Percentiles rank a stretch among this genome's conserved stretches.
Evolutionary conservation across 2,888 invertebrate species (phyloP).

Genomic region (Seira musarum): DNA sequence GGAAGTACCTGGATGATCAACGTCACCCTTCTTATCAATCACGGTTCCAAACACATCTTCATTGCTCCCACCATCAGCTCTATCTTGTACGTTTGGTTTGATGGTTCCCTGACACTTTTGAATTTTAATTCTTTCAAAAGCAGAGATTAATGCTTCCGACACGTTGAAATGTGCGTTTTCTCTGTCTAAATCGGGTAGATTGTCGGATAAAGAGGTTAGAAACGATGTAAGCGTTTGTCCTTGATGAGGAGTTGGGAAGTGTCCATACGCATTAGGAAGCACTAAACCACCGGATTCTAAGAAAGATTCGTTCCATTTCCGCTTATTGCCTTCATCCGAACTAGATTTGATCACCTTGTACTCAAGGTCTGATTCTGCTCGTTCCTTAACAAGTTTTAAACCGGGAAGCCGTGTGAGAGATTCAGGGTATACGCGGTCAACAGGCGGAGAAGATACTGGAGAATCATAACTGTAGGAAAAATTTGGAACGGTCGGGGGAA

Average conservation of each 20-base stretch:
- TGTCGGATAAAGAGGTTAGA: conserved; percentile 81
- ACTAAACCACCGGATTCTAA: conserved; percentile 71
- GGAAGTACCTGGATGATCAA: background rate
- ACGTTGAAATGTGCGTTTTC: conserved; percentile 91
- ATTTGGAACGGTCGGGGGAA: conserved; percentile 52
- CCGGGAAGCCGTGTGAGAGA: conserved; percentile 28
- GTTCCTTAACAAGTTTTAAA: too few species aligned
- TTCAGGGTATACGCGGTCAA: conserved; percentile 48
- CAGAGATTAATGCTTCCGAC: conserved; percentile 87
- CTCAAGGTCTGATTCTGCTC: too few species aligned
- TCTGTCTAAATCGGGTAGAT: conserved; percentile 84
- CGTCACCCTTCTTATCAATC: conserved; percentile 8
- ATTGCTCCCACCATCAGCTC: conserved; percentile 67
- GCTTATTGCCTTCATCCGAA: conserved; percentile 32
- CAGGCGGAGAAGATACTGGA: conserved; percentile 63
- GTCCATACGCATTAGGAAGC: conserved; percentile 77
- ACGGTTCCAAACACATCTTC: conserved; percentile 68
- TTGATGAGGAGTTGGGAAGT: conserved; percentile 78
- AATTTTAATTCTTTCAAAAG: conserved; percentile 81
- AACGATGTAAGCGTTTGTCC: conserved; percentile 84
- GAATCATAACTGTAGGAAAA: conserved; percentile 68
- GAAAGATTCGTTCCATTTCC: conserved; percentile 65
- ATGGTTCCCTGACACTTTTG: conserved; percentile 70
- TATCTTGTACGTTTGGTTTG: conserved; percentile 65
- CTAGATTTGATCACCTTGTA: too few species aligned